Evolutionary conservation across 2,797 vertebrate species (phyloP).

Genomic region (Anableps anableps): DNA sequence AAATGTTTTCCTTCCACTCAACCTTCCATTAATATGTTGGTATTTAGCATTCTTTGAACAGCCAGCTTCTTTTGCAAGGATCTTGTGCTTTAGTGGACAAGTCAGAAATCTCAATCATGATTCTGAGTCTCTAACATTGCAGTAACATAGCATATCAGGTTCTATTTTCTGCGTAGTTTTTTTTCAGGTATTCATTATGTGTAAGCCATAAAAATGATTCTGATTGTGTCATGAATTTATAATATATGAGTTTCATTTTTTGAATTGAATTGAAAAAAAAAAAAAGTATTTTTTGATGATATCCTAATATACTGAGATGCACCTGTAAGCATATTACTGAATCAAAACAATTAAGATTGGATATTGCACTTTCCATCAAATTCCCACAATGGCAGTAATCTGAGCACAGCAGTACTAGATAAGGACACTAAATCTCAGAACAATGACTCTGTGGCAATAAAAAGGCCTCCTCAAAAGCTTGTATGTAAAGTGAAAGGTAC

Average conservation of each 20-base stretch:
- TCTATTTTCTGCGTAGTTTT: background rate
- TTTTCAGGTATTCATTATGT: background rate
- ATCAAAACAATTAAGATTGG: conserved; percentile 36
- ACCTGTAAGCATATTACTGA: conserved; percentile 35
- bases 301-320: background rate
- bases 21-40: background rate
- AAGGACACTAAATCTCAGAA: conserved; percentile 43
- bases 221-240: background rate
- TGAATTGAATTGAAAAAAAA: background rate
- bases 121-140: background rate
- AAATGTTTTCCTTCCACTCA: background rate
- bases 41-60: background rate
- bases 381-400: conserved; percentile 67
- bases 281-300: background rate
- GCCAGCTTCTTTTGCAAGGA: background rate
- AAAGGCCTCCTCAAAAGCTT: conserved; percentile 53
- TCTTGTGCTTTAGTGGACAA: background rate
- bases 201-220: background rate
- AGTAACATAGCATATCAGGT: background rate
- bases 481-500: conserved; percentile 28
- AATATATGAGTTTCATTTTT: background rate
- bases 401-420: conserved; percentile 18
- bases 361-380: conserved; percentile 75
- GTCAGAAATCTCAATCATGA: background rate
- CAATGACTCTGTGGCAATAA: conserved; percentile 64